Base-by-base conservation (phyloP, 2,113 vertebrate genomes). In the Morone saxatilis region DNA sequence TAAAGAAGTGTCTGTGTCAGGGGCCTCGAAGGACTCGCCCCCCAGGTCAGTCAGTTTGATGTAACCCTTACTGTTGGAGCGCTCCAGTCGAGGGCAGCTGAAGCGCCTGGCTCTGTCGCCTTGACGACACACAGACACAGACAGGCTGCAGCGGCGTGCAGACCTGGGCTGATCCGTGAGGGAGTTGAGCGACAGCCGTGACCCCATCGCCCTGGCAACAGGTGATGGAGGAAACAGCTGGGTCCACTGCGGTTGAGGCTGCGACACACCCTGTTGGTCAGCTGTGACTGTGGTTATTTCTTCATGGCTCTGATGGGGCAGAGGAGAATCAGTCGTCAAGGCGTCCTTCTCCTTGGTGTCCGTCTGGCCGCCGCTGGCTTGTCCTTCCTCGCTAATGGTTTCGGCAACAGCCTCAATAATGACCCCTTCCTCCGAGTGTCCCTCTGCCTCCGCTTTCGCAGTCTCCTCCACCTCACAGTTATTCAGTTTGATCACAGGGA, bases 51-150 rank as follows among this genome's bases (percentile, higher is more conserved):
- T 94, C 90, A 98, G 94, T 53, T 97, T 97, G 83, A 96, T 95
- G 95, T 99, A 98, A 96, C 98, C 97, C 96, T 97, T 98, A 94
- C 96, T 97, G 96, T 97, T 94, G 75, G 95, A 92, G 62, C 91
- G 96, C 68, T 97, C 97, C 79, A 96, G 94, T 36, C 92, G 96
- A 43, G 97, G 97, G 89, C 95, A 97, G 88, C 95, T 97, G 38
- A 97, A 97, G 86, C 96, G 94, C 88, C 94, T 94, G 67, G 89
- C 91, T 75, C 86, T 80, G 74, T 94, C 88, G 54, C 89, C 90
- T 72, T 94, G 94, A 67, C 80, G 89, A 66, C 93, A 82, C 67
- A 68, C 85, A 3, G 92, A 89, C 76, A 90, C 81, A 4, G 95
- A 94, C 56, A 94, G 82, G 6, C 95, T 94, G 76, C 88, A 94